A percentile compares a stretch with the other conserved stretches of the same genome.
Conservation (phyloP, 2,113 vertebrate species). For the Falcunculus frontatus region DNA sequence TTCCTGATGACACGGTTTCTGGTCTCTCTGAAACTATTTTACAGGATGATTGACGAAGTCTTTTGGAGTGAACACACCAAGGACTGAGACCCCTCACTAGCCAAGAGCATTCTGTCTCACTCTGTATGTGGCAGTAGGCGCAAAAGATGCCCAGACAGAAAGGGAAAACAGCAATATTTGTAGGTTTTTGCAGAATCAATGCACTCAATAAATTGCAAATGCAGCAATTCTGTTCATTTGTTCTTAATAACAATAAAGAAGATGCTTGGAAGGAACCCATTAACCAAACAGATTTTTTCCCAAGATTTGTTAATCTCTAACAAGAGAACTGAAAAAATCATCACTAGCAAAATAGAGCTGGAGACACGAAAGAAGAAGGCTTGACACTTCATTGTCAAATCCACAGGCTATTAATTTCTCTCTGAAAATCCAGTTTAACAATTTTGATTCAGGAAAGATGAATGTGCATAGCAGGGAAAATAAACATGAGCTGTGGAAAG, state of each 20-base stretch:
- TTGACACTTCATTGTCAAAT: not conserved
- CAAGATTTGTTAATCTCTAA: not conserved
- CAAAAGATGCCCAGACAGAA: not conserved
- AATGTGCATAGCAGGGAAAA: not conserved
- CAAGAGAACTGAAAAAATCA: not conserved
- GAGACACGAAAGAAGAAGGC: not conserved
- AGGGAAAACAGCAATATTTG: not conserved
- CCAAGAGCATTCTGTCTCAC: not conserved
- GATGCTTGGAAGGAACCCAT: not conserved
- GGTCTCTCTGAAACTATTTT: not conserved
- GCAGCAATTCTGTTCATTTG: not conserved
- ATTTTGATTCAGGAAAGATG: not conserved
- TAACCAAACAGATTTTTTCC: not conserved
- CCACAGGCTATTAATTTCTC: not conserved
- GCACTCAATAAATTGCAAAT: not conserved
- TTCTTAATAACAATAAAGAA: not conserved
- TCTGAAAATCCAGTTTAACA: not conserved
- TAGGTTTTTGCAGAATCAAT: not conserved
- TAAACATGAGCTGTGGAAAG: not conserved
- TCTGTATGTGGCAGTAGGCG: not conserved
- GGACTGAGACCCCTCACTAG: not conserved
- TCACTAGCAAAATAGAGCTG: not conserved
- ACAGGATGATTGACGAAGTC: not conserved
- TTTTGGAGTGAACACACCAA: not conserved
- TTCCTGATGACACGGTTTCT: not conserved